phyloP scores from a whole-genome alignment of 2,797 vertebrate genomes.

The Hyperoplus lanceolatus region DNA sequence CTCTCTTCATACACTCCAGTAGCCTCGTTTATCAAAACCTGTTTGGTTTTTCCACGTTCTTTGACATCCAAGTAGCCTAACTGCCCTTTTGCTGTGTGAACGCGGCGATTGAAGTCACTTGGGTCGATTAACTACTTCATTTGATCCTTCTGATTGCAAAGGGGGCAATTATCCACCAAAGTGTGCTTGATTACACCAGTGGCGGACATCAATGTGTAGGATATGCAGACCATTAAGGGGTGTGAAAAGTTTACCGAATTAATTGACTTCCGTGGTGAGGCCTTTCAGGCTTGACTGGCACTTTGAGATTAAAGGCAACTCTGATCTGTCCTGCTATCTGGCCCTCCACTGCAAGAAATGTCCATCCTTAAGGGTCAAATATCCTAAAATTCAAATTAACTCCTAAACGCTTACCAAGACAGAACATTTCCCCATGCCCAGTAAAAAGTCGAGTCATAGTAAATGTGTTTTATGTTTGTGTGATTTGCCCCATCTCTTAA shows the following conservation, averaged over 20 bases:
- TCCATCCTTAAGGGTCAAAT: too few species aligned
- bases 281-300: slow-evolving; percentile 84
- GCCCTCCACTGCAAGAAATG: slow-evolving; percentile 41
- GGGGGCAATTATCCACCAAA: slow-evolving; percentile 81
- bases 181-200: slow-evolving; percentile 82
- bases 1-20: slow-evolving; percentile 17
- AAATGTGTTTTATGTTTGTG: not conserved
- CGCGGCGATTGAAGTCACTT: slow-evolving; percentile 79
- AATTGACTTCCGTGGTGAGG: slow-evolving; percentile 83
- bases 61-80: slow-evolving; percentile 73
- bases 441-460: not conserved
- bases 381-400: not conserved
- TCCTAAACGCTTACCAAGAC: not conserved
- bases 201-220: slow-evolving; percentile 83
- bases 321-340: slow-evolving; percentile 66
- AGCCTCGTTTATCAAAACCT: slow-evolving; percentile 15
- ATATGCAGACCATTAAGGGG: slow-evolving; percentile 81
- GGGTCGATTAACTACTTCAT: slow-evolving; percentile 84
- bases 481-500: not conserved
- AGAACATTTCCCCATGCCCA: not conserved
- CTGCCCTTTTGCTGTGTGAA: slow-evolving; percentile 70
- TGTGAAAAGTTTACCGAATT: slow-evolving; percentile 87
- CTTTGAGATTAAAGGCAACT: slow-evolving; percentile 83
- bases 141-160: slow-evolving; percentile 83
- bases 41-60: slow-evolving; percentile 59